phyloP scores from a whole-genome alignment of 2,113 vertebrate species.

The Ovis canadensis region DNA sequence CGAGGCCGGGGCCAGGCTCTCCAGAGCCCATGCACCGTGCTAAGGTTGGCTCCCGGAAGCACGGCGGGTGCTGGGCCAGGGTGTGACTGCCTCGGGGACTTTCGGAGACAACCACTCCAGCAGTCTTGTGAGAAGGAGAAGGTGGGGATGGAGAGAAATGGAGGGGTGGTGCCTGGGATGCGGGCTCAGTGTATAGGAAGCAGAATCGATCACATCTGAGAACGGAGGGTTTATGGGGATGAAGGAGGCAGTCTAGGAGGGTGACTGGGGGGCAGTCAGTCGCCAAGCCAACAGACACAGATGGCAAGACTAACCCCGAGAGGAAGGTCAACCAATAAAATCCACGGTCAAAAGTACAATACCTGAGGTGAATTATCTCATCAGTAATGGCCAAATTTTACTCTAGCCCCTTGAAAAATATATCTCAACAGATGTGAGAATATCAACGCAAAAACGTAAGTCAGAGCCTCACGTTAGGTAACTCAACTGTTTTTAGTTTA shows the following conservation, averaged over 20 bases:
- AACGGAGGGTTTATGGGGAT: neutral
- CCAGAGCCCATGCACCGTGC: accelerated
- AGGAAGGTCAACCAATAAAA: neutral
- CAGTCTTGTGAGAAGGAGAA: accelerated
- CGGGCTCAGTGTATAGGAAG: neutral
- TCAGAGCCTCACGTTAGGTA: neutral
- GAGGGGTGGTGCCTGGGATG: neutral
- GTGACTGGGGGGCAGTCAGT: neutral
- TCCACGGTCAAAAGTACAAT: neutral
- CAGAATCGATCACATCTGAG: neutral
- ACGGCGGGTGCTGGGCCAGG: neutral
- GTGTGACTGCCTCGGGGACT: accelerated
- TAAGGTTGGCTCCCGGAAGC: neutral
- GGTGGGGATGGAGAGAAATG: accelerated
- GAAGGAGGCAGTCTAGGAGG: neutral
- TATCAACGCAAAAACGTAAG: neutral
- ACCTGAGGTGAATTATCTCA: neutral
- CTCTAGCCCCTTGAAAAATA: neutral
- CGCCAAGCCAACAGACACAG: neutral
- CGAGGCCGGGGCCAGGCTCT: neutral
- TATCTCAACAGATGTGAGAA: neutral
- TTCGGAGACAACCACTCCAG: neutral
- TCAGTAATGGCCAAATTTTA: neutral
- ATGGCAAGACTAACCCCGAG: neutral
- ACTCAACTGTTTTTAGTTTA: neutral